Percentiles rank a stretch among this genome's conserved stretches.
phyloP scores from a whole-genome alignment of 2,797 vertebrate species.

The Meriones psammophilus region DNA sequence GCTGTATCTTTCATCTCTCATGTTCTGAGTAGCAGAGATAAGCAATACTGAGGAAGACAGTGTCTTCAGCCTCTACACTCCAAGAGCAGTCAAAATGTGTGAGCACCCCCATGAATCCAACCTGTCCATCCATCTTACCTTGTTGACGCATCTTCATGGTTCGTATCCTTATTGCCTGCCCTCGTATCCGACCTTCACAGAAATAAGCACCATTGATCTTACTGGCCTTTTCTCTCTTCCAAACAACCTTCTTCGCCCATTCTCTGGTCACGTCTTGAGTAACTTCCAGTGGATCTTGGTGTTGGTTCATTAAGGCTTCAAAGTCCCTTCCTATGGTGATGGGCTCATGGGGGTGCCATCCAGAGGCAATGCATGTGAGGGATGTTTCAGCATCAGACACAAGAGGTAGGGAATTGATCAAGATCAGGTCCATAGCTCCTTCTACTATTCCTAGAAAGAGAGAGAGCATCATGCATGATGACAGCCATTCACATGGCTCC shows the following conservation, averaged over 20 bases:
- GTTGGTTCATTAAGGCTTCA: conserved; percentile 88
- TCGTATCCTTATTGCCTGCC: conserved; percentile 89
- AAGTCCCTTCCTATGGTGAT: conserved; percentile 90
- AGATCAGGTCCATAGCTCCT: conserved; percentile 90
- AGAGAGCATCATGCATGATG: neutral
- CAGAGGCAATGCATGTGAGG: conserved; percentile 91
- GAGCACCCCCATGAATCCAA: neutral
- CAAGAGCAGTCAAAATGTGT: neutral
- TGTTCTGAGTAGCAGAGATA: neutral
- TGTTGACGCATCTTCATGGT: conserved; percentile 93
- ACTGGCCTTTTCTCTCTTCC: conserved; percentile 91
- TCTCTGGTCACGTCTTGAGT: conserved; percentile 88
- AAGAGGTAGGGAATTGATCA: conserved; percentile 93
- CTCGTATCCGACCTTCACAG: conserved; percentile 90
- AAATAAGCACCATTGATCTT: conserved; percentile 92
- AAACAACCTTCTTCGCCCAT: conserved; percentile 90
- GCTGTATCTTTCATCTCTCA: neutral
- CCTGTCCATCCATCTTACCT: conserved; percentile 87
- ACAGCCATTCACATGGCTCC: neutral
- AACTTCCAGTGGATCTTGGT: conserved; percentile 88
- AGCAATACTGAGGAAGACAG: neutral
- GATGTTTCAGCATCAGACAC: conserved; percentile 91
- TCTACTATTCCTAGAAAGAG: conserved; percentile 86
- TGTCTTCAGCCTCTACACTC: neutral
- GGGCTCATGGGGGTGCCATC: conserved; percentile 88